Evolutionary conservation across 2,113 vertebrate genomes (phyloP), one percentile per base, ranked within the genome.

Genomic region (Miniopterus natalensis): DNA sequence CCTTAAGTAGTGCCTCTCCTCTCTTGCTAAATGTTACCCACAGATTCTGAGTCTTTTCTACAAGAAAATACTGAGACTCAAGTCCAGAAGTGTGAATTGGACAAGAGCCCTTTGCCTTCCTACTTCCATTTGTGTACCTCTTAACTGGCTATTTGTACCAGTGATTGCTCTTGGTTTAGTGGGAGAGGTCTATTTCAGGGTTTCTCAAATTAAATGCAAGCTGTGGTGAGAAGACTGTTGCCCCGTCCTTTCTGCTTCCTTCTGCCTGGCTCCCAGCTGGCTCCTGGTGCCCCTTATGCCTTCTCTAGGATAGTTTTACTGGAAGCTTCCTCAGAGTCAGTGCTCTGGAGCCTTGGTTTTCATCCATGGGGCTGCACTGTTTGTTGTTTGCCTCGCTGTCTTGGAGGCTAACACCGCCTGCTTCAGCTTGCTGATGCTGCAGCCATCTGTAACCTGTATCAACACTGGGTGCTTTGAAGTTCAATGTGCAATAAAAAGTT

Each of bases 401-500:
- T 31, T 1, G 4, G 49, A n/a, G 92, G 92, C 63, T 53, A 15
- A 23, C 8, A 10, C 21, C 14, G 45, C 87, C 53, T 25, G 65
- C n/a, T 0, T 51, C 12, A 42, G 84, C 63, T 51, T 5, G 31
- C 40, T 36, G 71, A 57, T 1, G 1, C 2, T 31, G 71, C 55
- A 63, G 75, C 74, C 78, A 42, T 88, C 83, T 84, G 68, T 71
- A 79, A 96, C 83, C 94, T 88, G 3, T 42, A 53, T 79, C 74
- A 57, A 61, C 78, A 18, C 81, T 4, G 87, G 70, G 65, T 63
- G 74, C 95, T 96, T 89, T 91, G 91, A 96, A 97, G 95, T 95
- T 95, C 91, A 84, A 59, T 49, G 79, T 61, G 86, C 65, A 96
- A 81, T 97, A 97, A 97, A 97, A 96, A 65, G 74, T 95, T 95